phyloP scores from a whole-genome alignment of 2,113 vertebrate genomes.

The Orientallactaga bullata region DNA sequence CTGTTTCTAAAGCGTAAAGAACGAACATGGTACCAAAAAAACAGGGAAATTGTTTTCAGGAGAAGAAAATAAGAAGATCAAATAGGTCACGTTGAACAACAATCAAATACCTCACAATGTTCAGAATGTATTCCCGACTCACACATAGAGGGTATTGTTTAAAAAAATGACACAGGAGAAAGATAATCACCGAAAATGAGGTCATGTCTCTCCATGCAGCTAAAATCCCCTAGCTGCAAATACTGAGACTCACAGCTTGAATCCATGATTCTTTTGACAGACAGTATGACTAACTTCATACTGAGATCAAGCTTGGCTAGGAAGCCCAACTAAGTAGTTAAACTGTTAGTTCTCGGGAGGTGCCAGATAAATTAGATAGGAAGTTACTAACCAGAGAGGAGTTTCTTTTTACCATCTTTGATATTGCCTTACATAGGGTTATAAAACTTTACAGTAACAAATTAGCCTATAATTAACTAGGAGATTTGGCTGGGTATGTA shows the following conservation, averaged over 20 bases:
- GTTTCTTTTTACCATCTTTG: background rate
- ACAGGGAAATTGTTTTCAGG: slow-evolving; percentile 49
- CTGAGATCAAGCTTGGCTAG: background rate
- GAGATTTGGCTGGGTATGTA: slow-evolving; percentile 6
- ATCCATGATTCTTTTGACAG: background rate
- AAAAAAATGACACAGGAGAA: background rate
- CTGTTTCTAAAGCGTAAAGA: slow-evolving; percentile 59
- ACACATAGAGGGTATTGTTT: background rate
- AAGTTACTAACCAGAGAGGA: background rate
- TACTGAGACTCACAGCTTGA: background rate
- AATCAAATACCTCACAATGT: slow-evolving; percentile 43
- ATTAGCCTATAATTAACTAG: slow-evolving; percentile 45
- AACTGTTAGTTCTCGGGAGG: background rate
- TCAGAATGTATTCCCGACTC: background rate
- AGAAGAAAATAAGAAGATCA: slow-evolving; percentile 62
- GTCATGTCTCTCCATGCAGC: background rate
- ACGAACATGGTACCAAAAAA: slow-evolving; percentile 32
- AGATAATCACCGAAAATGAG: fast-evolving
- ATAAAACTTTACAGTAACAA: slow-evolving; percentile 26
- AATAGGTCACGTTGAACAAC: slow-evolving; percentile 58
- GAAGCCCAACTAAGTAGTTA: background rate
- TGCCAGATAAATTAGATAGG: background rate
- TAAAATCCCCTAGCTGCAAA: background rate
- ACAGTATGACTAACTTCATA: background rate
- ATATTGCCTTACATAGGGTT: background rate